Evolutionary conservation across 2,113 vertebrate species (phyloP).

Genomic region (Limanda limanda): DNA sequence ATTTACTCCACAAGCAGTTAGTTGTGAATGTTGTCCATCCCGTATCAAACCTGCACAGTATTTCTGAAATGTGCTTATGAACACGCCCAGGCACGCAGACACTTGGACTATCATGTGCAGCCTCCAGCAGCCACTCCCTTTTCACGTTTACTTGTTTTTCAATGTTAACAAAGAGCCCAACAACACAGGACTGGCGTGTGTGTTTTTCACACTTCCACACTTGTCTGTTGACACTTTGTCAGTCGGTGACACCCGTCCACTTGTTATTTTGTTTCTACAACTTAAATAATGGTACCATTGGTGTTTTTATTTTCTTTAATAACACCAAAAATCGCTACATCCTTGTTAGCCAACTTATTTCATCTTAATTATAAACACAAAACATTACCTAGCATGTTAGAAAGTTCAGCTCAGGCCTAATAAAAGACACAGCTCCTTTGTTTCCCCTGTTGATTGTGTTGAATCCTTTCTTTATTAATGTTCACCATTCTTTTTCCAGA

Average conservation of each 20-base stretch:
- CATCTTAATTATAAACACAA: neutral
- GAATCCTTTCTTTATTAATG: neutral
- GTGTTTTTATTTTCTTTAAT: too few species aligned
- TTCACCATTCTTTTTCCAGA: conserved; percentile 73
- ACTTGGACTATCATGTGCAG: neutral
- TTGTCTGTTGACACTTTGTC: neutral
- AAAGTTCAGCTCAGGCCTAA: neutral
- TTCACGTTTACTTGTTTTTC: neutral
- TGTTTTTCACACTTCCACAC: too few species aligned
- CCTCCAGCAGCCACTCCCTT: neutral
- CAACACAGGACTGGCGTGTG: neutral
- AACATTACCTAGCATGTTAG: neutral
- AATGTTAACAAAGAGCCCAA: neutral
- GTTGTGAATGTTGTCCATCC: neutral
- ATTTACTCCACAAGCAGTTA: neutral
- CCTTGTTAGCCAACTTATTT: too few species aligned
- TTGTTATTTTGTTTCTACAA: neutral
- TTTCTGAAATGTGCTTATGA: neutral
- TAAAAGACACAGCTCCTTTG: neutral
- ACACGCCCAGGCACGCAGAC: neutral
- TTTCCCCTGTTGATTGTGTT: neutral
- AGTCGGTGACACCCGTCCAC: neutral
- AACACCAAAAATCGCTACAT: too few species aligned
- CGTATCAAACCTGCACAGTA: neutral
- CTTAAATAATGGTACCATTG: neutral